Percentiles rank a stretch among this genome's conserved stretches.
phyloP scores from a whole-genome alignment of 2,888 invertebrate genomes.

The Drymonia ruficornis region DNA sequence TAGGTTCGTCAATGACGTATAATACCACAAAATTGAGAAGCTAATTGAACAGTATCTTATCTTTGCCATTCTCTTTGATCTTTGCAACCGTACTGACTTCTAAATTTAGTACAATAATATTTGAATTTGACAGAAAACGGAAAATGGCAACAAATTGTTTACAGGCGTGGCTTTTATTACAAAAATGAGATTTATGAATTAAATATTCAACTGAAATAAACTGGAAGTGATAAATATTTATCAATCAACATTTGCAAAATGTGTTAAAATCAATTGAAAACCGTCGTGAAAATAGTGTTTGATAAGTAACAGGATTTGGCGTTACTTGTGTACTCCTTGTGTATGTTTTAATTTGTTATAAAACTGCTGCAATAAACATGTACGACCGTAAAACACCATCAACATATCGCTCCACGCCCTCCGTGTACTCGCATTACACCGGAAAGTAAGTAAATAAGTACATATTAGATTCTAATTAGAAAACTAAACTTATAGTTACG shows the following conservation, averaged over 20 bases:
- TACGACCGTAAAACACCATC: constrained; percentile 94
- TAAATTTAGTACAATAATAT: neutral
- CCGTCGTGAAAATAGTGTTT: constrained; percentile 11
- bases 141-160: constrained; percentile 37
- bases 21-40: too few species aligned
- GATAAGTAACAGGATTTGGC: constrained; percentile 35
- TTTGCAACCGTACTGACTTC: too few species aligned
- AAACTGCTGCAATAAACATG: constrained; percentile 49
- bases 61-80: too few species aligned
- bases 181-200: constrained; percentile 39
- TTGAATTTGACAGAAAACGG: constrained; percentile 29
- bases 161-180: constrained; percentile 54
- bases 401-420: constrained; percentile 92
- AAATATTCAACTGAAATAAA: constrained; percentile 22
- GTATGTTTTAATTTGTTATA: neutral
- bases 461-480: constrained; percentile 17
- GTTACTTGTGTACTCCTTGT: constrained; percentile 27
- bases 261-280: constrained; percentile 17
- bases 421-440: constrained; percentile 95
- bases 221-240: constrained; percentile 13
- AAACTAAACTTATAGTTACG: constrained; percentile 1
- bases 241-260: constrained; percentile 7
- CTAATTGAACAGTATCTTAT: too few species aligned
- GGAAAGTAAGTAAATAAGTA: constrained; percentile 79
- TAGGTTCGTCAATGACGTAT: too few species aligned